Conservation (phyloP, 2,797 vertebrate genomes). For the Kryptolebias ocellatus region DNA sequence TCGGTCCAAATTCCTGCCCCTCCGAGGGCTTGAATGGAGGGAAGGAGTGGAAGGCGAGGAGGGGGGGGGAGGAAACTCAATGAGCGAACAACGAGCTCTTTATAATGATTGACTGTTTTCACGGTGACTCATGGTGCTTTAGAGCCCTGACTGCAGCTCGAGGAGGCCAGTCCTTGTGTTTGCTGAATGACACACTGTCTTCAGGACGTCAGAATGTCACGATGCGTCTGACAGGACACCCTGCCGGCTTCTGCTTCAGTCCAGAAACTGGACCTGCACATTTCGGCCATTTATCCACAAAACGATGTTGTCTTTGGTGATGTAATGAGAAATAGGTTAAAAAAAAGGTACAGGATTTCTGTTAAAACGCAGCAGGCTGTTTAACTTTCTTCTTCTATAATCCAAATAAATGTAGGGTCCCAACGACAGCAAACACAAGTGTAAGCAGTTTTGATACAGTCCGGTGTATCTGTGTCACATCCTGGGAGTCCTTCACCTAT, state of each 20-base stretch:
- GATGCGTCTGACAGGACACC: no score
- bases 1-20: conserved; percentile 36
- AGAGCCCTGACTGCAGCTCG: conserved; percentile 51
- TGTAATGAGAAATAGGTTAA: background rate
- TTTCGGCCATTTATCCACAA: background rate
- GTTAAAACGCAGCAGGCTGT: background rate
- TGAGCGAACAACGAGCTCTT: conserved; percentile 71
- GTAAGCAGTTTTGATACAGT: background rate
- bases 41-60: conserved; percentile 22
- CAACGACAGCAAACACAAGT: conserved; percentile 20
- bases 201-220: conserved; percentile 38
- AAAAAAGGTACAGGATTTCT: background rate
- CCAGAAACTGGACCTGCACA: background rate
- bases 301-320: background rate
- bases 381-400: background rate
- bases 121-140: conserved; percentile 65
- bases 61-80: background rate
- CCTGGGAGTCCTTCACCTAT: background rate
- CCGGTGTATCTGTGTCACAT: conserved; percentile 4
- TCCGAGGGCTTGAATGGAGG: conserved; percentile 35
- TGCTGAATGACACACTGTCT: conserved; percentile 65
- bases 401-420: conserved; percentile 19
- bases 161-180: conserved; percentile 57
- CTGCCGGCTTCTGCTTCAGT: background rate
- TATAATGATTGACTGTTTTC: conserved; percentile 63